Evolutionary conservation across 2,888 invertebrate genomes (phyloP).

Genomic region (Stenchaetothrips biformis): DNA sequence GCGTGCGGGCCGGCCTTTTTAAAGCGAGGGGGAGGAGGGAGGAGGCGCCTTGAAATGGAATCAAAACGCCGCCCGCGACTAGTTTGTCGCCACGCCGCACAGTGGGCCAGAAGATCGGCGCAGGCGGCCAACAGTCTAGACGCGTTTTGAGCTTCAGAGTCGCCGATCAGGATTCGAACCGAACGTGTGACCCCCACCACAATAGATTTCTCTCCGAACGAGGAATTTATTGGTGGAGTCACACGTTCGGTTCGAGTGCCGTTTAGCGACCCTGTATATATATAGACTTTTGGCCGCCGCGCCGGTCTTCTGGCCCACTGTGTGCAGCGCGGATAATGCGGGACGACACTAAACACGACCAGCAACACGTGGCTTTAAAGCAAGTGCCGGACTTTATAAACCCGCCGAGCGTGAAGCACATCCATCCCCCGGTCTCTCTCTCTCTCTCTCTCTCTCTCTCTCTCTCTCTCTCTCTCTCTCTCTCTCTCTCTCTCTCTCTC

Average conservation of each 20-base stretch:
- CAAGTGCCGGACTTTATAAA: constrained; percentile 21
- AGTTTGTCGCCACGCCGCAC: too few relatives aligned
- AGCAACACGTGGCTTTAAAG: constrained; percentile 23
- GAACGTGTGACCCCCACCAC: too few relatives aligned
- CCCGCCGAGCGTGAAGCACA: constrained; percentile 4
- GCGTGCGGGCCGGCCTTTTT: neutral
- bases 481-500: neutral
- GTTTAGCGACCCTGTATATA: too few relatives aligned
- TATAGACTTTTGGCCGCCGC: too few relatives aligned
- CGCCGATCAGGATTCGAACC: too few relatives aligned
- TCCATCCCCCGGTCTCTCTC: neutral
- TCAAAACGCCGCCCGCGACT: neutral
- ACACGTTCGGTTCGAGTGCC: too few relatives aligned
- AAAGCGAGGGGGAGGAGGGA: neutral
- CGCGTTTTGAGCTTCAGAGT: too few relatives aligned
- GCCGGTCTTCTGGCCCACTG: too few relatives aligned
- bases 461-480: neutral
- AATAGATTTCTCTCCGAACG: too few relatives aligned
- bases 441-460: neutral
- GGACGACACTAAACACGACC: neutral
- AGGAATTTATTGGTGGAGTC: too few relatives aligned
- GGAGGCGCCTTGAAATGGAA: neutral
- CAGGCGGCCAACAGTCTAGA: too few relatives aligned
- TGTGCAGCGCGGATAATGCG: neutral
- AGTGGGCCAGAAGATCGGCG: too few relatives aligned